A percentile compares a stretch with the other conserved stretches of the same genome.
These are phyloP conservation scores for Gymnothorax javanicus DNA, from an alignment of 2,797 vertebrate species.

Conservation along the genomic window DNA sequence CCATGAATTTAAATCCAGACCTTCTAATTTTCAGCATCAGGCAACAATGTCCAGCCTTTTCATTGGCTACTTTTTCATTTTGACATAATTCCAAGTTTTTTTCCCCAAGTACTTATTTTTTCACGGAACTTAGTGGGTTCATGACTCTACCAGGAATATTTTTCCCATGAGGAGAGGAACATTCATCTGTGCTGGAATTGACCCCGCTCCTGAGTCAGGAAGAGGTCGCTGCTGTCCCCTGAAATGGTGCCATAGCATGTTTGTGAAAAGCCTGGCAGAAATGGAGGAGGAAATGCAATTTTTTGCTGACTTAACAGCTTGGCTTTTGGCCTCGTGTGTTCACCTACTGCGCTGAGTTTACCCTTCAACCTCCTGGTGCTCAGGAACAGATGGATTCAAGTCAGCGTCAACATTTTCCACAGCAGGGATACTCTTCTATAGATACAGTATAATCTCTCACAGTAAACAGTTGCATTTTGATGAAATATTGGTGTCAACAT, in stretches of 20 bases:
- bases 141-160: background rate
- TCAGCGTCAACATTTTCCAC: slow-evolving; percentile 54
- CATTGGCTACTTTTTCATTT: background rate
- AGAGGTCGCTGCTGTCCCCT: slow-evolving; percentile 44
- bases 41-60: background rate
- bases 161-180: background rate
- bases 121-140: background rate
- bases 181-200: background rate
- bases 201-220: background rate
- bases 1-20: background rate
- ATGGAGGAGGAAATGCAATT: slow-evolving; percentile 56
- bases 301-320: slow-evolving; percentile 68
- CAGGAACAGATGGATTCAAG: slow-evolving; percentile 62
- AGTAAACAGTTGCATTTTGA: background rate
- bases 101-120: background rate
- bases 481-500: background rate
- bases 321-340: slow-evolving; percentile 52
- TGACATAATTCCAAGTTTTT: background rate
- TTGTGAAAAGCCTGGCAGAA: slow-evolving; percentile 55
- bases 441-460: slow-evolving; percentile 3
- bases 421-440: slow-evolving; percentile 43
- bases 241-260: slow-evolving; percentile 38
- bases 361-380: slow-evolving; percentile 58
- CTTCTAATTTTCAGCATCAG: background rate
- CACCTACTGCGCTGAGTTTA: slow-evolving; percentile 50